These are phyloP conservation scores for Drosophila bocki DNA, from an alignment of 1,140 invertebrate genomes.

Conservation along the genomic window DNA sequence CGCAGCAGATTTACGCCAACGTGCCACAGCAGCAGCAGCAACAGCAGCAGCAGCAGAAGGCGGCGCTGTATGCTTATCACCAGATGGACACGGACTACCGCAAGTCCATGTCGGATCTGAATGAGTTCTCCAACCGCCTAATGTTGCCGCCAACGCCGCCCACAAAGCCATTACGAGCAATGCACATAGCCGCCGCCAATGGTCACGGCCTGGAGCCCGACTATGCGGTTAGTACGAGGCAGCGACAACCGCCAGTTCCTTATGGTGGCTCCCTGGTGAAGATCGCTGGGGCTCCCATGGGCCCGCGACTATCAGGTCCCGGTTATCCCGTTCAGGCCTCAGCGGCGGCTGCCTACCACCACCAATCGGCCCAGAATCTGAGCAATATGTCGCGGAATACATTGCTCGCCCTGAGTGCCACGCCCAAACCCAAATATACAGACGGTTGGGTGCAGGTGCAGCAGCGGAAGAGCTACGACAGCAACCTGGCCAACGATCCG, in stretches of 20 bases:
- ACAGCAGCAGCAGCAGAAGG: constrained; percentile 59
- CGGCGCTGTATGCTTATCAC: constrained; percentile 64
- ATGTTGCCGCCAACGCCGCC: constrained; percentile 76
- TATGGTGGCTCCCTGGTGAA: constrained; percentile 79
- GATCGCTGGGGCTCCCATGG: constrained; percentile 59
- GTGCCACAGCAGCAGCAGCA: constrained; percentile 69
- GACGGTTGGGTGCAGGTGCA: constrained; percentile 84
- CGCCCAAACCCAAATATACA: constrained; percentile 90
- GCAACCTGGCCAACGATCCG: constrained; percentile 63
- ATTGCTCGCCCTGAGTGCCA: constrained; percentile 91
- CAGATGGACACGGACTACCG: constrained; percentile 85
- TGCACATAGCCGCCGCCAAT: constrained; percentile 62
- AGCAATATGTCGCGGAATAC: constrained; percentile 91
- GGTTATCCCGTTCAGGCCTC: constrained; percentile 42
- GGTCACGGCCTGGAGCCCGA: constrained; percentile 61
- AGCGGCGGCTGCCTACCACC: constrained; percentile 59
- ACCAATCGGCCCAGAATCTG: constrained; percentile 78
- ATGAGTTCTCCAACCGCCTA: constrained; percentile 80
- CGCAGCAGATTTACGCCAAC: constrained; percentile 65
- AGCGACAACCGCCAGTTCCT: constrained; percentile 43
- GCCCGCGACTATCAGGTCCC: constrained; percentile 7
- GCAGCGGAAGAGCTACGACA: constrained; percentile 63
- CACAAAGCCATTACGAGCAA: constrained; percentile 81
- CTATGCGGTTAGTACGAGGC: constrained; percentile 60
- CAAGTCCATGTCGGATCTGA: constrained; percentile 86